These are phyloP conservation scores for Hyles lineata DNA, from an alignment of 2,888 invertebrate genomes.

Conservation along the genomic window DNA sequence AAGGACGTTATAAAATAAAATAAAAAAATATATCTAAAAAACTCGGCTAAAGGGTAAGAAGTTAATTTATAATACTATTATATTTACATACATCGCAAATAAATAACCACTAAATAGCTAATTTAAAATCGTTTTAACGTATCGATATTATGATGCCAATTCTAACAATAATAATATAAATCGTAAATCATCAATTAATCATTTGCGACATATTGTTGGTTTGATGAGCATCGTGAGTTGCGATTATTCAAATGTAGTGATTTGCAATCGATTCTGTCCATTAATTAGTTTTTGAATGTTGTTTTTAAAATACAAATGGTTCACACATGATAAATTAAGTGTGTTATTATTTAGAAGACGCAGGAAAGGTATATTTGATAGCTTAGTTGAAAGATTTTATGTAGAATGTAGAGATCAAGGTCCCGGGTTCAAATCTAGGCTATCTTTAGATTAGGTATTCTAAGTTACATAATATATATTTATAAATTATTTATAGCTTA, in stretches of 20 bases:
- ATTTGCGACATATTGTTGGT: not conserved
- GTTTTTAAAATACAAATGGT: not conserved
- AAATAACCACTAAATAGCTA: slow-evolving; percentile 4
- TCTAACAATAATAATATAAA: not conserved
- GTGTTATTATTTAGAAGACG: too few species aligned
- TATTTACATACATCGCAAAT: slow-evolving; percentile 7
- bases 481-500: too few species aligned
- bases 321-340: too few species aligned
- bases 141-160: not conserved
- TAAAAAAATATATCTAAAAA: not conserved
- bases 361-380: too few species aligned
- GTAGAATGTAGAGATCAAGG: too few species aligned
- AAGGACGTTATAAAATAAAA: not conserved
- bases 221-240: slow-evolving; percentile 15
- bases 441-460: too few species aligned
- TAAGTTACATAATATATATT: too few species aligned
- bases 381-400: too few species aligned
- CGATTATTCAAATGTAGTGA: slow-evolving; percentile 5
- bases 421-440: too few species aligned
- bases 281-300: not conserved
- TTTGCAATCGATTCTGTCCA: not conserved
- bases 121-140: slow-evolving; percentile 6
- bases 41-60: slow-evolving; percentile 1
- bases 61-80: not conserved
- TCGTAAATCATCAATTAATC: slow-evolving; percentile 26